Base-by-base conservation (phyloP, 1,140 invertebrate species). In the Drosophila nannoptera region DNA sequence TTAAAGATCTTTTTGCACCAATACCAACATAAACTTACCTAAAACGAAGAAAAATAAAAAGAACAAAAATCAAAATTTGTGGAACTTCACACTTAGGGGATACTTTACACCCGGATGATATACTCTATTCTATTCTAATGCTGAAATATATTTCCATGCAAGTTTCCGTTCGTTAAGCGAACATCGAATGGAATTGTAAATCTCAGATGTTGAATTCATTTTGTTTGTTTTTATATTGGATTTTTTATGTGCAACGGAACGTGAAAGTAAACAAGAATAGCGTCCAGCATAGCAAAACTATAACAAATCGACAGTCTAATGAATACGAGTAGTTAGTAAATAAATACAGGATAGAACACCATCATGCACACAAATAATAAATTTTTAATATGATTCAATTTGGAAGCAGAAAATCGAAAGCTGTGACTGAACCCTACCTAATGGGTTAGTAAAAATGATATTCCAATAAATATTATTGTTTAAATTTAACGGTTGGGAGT, bases 11-110 rank as follows among this genome's bases (percentile, higher is more conserved):
- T 38, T 46, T 55, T 62, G 59, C 72, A 72, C 69, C 63, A 74
- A 71, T 69, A 75, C 50, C 54, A 75, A 61, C 77, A 82, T 32
- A 73, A 78, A 83, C 76, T 86, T 86, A 80, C 81, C 80, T 84
- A 80, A 80, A 84, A 84, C 45, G 80, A 83, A 50, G 54, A 53
- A 49, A 16, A 69, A 59, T 53, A 49, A 29, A 64, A 48, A 49
- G 16, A 36, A 46, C 11, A 65, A 62, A 52, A 65, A 60, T 70
- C 46, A 66, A 53, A 59, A 71, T 56, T 31, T 45, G 11, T 46
- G 48, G 7, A 12, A 12, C n/a, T 45, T 8, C 4, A 48, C 5
- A 22, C 22, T 22, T 22, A 22, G 22, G 1, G 22, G 22, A 22
- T 22, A 22, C 1, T 22, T 55, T 32, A 56, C 32, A 7, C 9